Conservation (phyloP, 2,888 invertebrate species). For the Drosophila monieri region DNA sequence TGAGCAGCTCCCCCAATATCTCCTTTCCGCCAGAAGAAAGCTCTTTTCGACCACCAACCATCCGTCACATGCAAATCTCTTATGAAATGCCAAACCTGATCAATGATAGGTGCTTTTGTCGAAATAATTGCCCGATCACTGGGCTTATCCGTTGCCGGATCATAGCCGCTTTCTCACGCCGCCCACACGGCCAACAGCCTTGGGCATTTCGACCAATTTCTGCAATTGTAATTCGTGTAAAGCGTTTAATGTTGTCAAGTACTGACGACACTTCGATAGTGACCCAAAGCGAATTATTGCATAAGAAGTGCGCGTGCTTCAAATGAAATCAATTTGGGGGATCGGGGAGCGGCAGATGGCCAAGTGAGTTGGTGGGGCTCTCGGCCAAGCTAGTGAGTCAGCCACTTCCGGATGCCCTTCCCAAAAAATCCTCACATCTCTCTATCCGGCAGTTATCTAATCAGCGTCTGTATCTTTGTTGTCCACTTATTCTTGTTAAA, state of each 20-base stretch:
- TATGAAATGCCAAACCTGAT: not conserved
- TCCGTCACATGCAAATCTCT: no score
- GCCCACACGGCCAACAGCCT: slow-evolving; percentile 47
- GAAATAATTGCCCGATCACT: slow-evolving; percentile 10
- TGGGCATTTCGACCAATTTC: slow-evolving; percentile 24
- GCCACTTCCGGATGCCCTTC: slow-evolving; percentile 31
- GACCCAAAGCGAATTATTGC: slow-evolving; percentile 47
- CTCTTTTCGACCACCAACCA: no score
- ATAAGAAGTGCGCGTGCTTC: slow-evolving; percentile 62
- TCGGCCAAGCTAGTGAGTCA: slow-evolving; percentile 4
- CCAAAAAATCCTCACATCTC: not conserved
- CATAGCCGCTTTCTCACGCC: slow-evolving; percentile 65
- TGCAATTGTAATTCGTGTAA: slow-evolving; percentile 33
- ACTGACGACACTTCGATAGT: slow-evolving; percentile 15
- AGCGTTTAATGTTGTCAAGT: slow-evolving; percentile 19
- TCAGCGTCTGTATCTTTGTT: slow-evolving; percentile 41
- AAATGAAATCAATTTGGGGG: slow-evolving; percentile 69
- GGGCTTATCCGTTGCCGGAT: slow-evolving; percentile 5
- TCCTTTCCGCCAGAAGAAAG: no score
- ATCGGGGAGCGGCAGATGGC: slow-evolving; percentile 34
- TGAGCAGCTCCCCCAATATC: no score
- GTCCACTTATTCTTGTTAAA: slow-evolving; percentile 70
- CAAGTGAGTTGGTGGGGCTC: not conserved
- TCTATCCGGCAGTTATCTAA: slow-evolving; percentile 7
- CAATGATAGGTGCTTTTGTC: not conserved